Conservation (phyloP, 2,888 invertebrate genomes). For the Orthonychiurus folsomi region DNA sequence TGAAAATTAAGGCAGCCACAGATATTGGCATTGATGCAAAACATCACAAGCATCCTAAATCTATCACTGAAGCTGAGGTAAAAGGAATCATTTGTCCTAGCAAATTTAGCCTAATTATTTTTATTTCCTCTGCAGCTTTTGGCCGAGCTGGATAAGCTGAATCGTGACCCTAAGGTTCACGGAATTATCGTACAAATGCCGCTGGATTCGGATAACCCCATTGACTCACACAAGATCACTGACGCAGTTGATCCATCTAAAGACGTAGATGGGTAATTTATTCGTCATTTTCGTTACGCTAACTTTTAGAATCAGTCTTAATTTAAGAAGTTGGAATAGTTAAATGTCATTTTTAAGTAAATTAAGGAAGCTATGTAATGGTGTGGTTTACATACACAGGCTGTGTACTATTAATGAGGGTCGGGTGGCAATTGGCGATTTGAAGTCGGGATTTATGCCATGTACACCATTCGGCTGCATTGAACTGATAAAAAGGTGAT, state of each 20-base stretch:
- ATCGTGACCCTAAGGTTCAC: slow-evolving; percentile 73
- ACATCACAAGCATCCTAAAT: slow-evolving; percentile 68
- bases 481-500: slow-evolving; percentile 69
- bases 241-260: slow-evolving; percentile 80
- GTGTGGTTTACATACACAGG: slow-evolving; percentile 46
- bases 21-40: slow-evolving; percentile 79
- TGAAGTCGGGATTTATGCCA: slow-evolving; percentile 74
- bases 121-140: slow-evolving; percentile 51
- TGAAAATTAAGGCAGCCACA: slow-evolving; percentile 85
- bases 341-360: not conserved
- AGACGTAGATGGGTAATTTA: slow-evolving; percentile 84
- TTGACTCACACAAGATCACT: slow-evolving; percentile 77
- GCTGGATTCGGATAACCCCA: slow-evolving; percentile 68
- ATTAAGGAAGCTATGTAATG: not conserved
- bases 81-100: not conserved
- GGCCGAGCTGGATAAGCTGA: slow-evolving; percentile 61
- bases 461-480: slow-evolving; percentile 95
- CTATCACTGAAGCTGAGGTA: slow-evolving; percentile 69
- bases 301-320: not conserved
- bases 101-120: not conserved
- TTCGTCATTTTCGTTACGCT: not conserved
- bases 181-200: slow-evolving; percentile 97
- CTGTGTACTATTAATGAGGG: slow-evolving; percentile 91
- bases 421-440: slow-evolving; percentile 76
- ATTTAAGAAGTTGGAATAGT: slow-evolving; percentile 1